Conservation (phyloP, 2,113 vertebrate species). For the Lagenorhynchus albirostris region DNA sequence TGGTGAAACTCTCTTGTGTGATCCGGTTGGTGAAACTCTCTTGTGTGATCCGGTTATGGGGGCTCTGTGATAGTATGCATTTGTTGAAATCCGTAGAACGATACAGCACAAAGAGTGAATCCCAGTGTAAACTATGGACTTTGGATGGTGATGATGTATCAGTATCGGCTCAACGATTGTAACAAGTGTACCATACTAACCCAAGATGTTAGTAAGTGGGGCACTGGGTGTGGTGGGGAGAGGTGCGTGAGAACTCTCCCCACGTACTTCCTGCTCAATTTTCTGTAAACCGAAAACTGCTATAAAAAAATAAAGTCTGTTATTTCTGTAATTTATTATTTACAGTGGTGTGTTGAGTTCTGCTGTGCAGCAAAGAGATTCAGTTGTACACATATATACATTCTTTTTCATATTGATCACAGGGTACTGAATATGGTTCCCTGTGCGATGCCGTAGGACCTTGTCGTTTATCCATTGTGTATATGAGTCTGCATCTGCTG, state of each 20-base stretch:
- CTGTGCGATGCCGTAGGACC: not conserved
- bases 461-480: accelerated
- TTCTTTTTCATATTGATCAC: too few relatives aligned
- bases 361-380: not conserved
- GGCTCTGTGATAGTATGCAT: accelerated
- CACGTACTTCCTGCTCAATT: not conserved
- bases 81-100: not conserved
- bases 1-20: not conserved
- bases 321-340: not conserved
- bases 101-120: not conserved
- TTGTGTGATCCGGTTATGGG: not conserved
- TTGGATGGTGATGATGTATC: not conserved
- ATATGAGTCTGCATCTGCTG: accelerated
- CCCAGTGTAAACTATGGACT: not conserved
- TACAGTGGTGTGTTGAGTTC: not conserved
- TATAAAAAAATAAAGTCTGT: not conserved
- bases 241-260: too few relatives aligned
- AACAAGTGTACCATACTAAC: accelerated
- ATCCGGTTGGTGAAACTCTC: not conserved
- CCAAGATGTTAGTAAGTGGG: not conserved
- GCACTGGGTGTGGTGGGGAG: not conserved
- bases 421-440: not conserved
- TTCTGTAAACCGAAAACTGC: not conserved
- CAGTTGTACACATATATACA: not conserved
- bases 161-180: accelerated